Conservation (phyloP, 1,140 invertebrate species). For the Caenorhabditis tropicalis region DNA sequence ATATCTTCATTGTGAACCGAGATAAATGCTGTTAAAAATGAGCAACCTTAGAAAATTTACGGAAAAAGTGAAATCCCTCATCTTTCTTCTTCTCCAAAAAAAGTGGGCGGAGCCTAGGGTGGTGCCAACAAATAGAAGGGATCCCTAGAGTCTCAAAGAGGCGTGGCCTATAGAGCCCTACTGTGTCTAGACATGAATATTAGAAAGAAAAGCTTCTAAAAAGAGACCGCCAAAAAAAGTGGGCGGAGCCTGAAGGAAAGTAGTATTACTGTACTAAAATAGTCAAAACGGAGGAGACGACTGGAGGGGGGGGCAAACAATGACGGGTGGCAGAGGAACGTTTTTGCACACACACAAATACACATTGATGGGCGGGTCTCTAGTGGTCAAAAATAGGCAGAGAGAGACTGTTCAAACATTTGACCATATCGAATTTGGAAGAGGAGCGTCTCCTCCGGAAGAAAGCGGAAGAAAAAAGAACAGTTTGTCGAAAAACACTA, state of each 20-base stretch:
- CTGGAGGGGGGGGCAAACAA: background rate
- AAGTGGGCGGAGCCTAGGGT: background rate
- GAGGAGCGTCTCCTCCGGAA: background rate
- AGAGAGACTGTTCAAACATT: slow-evolving; percentile 9
- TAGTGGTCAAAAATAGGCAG: slow-evolving; percentile 18
- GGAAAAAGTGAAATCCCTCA: too few relatives aligned
- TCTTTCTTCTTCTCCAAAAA: too few relatives aligned
- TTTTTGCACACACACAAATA: too few relatives aligned
- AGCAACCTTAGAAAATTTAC: too few relatives aligned
- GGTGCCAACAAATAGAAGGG: background rate
- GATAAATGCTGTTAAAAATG: too few relatives aligned
- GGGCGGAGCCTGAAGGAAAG: background rate
- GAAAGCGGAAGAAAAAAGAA: background rate
- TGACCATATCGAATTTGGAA: too few relatives aligned
- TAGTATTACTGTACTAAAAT: background rate
- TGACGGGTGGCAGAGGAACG: background rate
- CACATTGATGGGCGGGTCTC: background rate
- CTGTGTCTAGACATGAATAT: too few relatives aligned
- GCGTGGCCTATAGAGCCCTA: too few relatives aligned
- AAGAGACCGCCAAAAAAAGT: background rate
- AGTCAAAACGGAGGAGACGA: background rate
- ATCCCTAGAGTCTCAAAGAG: too few relatives aligned
- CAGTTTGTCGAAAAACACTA: background rate
- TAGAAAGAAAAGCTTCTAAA: background rate
- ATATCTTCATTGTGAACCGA: too few relatives aligned